Conservation (phyloP, 37 sponge, comb jelly and placozoan genomes). For the Haliclona indistincta region DNA sequence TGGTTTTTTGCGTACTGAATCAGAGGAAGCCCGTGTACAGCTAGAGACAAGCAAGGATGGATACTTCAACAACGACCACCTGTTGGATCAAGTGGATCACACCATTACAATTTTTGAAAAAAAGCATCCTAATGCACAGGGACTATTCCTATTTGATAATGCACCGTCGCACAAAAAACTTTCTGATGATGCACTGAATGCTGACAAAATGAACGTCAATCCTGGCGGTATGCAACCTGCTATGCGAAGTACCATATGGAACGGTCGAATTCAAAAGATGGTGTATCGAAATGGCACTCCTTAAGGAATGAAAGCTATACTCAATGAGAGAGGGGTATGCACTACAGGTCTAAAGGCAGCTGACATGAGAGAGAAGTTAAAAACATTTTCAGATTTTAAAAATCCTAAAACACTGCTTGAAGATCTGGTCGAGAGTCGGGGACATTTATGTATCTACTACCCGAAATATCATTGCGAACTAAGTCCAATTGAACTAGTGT, state of each 20-base stretch:
- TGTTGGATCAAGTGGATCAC: slow-evolving; percentile 35
- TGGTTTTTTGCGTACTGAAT: slow-evolving; percentile 26
- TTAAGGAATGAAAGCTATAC: slow-evolving; percentile 24
- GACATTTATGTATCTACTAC: not conserved
- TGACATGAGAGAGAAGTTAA: slow-evolving; percentile 38
- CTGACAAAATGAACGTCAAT: too few species aligned
- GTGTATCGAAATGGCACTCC: slow-evolving; percentile 1
- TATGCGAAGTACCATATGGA: slow-evolving; percentile 46
- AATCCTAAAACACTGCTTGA: slow-evolving; percentile 18
- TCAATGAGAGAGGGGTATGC: slow-evolving; percentile 37
- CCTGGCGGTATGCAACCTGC: too few species aligned
- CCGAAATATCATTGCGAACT: slow-evolving; percentile 8
- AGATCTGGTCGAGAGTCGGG: not conserved
- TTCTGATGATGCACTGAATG: slow-evolving; percentile 31
- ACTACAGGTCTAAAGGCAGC: too few species aligned
- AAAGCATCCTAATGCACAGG: slow-evolving; percentile 22
- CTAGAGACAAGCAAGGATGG: too few species aligned
- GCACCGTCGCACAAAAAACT: slow-evolving; percentile 28
- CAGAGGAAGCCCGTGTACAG: slow-evolving; percentile 13
- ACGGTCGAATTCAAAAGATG: slow-evolving; percentile 21
- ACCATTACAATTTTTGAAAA: slow-evolving; percentile 35
- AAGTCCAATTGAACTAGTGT: too few species aligned
- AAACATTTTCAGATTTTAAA: slow-evolving; percentile 39
- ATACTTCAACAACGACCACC: too few species aligned
- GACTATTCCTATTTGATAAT: too few species aligned